Evolutionary conservation across 2,888 invertebrate species (phyloP).

Genomic region (Euphydryas editha): DNA sequence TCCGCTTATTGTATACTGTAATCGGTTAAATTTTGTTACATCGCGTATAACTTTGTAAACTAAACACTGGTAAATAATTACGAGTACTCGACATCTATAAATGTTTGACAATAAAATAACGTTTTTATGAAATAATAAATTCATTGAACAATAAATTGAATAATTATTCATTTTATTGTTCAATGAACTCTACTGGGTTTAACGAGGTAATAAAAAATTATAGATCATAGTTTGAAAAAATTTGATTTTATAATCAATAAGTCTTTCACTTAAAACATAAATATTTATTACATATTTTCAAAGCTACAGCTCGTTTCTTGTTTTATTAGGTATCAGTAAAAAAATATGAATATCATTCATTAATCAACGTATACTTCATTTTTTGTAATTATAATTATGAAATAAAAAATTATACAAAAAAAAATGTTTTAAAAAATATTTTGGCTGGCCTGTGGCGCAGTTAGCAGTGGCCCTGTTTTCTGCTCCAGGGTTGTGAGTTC

Average conservation of each 20-base stretch:
- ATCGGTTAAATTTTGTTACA: background rate
- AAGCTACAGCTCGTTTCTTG: background rate
- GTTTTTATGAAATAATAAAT: background rate
- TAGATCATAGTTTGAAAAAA: background rate
- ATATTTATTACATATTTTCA: background rate
- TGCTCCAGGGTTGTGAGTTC: no score
- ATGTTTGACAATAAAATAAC: slow-evolving; percentile 2
- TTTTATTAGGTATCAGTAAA: background rate
- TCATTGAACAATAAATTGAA: background rate
- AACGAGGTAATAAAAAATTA: background rate
- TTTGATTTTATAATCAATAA: background rate
- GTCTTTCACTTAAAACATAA: background rate
- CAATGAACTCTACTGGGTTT: slow-evolving; percentile 5
- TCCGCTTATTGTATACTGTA: slow-evolving; percentile 14
- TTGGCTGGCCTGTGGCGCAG: no score
- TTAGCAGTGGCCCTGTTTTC: no score
- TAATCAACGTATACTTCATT: no score
- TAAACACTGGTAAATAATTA: background rate
- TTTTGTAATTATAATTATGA: no score
- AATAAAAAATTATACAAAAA: no score
- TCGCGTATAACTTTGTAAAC: background rate
- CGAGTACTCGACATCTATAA: background rate
- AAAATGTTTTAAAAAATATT: no score
- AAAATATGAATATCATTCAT: background rate
- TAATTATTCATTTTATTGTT: background rate